Evolutionary conservation across 1,140 invertebrate genomes (phyloP), one percentile per base, ranked within the genome.

Genomic region (Babylonia areolata): DNA sequence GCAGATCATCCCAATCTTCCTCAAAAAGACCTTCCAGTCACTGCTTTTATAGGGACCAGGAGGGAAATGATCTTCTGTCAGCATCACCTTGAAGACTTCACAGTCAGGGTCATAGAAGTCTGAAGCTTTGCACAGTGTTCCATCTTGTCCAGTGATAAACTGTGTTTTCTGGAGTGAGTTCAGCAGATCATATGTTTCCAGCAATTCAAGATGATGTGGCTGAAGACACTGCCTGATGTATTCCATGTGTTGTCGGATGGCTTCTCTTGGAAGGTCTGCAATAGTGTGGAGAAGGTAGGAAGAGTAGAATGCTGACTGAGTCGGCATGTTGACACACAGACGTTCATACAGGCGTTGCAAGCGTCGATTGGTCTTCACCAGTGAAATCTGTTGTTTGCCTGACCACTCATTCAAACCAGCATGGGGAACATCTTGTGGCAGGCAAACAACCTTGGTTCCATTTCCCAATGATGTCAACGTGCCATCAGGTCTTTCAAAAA

Each of bases 401-500:
- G 46, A 51, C 78, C 78, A 80, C 23, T 54, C 78, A n/a, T 33
- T 80, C 40, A 80, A 40, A 33, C 78, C 78, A 31, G 1, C 31
- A 1, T 6, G 5, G 31, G 78, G 78, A 2, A 80, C n/a, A 20
- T 2, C 0, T 9, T 35, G 39, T 11, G 78, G 78, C n/a, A 80
- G 42, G 12, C 78, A 80, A 3, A 80, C 28, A 40, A 58, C 39
- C 28, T 3, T 80, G 46, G n/a, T 28, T 2, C 2, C 6, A 12
- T 33, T 6, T 54, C 40, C 40, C 78, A 80, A 9, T 31, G 78
- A 35, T 80, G 33, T 54, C 33, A 80, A 58, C 5, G n/a, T 12
- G 33, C 78, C 78, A 54, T 80, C 78, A 31, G 46, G 78, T 54
- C 40, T 80, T n/a, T 80, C 78, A 39, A 80, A 80, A 28, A 80